Evolutionary conservation across 2,888 invertebrate genomes (phyloP).

Genomic region (Prosopocoilus inquinatus): DNA sequence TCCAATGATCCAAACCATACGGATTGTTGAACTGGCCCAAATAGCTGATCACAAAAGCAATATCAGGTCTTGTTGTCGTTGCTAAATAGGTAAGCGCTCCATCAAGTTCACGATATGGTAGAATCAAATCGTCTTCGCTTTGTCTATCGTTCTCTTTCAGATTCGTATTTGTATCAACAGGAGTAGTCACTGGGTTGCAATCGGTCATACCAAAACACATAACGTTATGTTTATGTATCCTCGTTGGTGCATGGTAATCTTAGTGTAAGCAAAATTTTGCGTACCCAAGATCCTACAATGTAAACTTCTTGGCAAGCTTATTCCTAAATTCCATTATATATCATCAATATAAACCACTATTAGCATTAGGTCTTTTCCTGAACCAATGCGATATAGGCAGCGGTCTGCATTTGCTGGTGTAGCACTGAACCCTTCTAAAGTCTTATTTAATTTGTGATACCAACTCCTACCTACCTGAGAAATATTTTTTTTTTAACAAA

Average conservation of each 20-base stretch:
- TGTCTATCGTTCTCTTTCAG: conserved; percentile 5
- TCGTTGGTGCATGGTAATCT: conserved; percentile 23
- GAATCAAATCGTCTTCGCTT: not conserved
- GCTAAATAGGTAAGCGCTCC: conserved; percentile 26
- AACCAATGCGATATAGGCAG: too few species aligned
- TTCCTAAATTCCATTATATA: conserved; percentile 19
- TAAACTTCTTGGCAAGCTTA: conserved; percentile 1
- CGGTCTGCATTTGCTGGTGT: too few species aligned
- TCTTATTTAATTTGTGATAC: too few species aligned
- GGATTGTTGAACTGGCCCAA: conserved; percentile 27
- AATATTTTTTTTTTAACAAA: too few species aligned
- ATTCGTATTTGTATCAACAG: conserved; percentile 19
- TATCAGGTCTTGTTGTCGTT: conserved; percentile 26
- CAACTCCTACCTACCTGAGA: too few species aligned
- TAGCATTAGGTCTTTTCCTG: too few species aligned
- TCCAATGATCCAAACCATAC: too few species aligned
- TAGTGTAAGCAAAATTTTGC: conserved; percentile 23
- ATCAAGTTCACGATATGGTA: conserved; percentile 18
- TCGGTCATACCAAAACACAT: conserved; percentile 31
- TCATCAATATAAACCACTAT: conserved; percentile 30
- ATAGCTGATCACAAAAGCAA: conserved; percentile 25
- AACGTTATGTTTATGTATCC: conserved; percentile 31
- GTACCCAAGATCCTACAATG: conserved; percentile 27
- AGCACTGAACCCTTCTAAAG: too few species aligned
- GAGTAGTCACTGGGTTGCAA: conserved; percentile 31